Conservation (phyloP, 2,113 vertebrate genomes). For the Siniperca knerii region DNA sequence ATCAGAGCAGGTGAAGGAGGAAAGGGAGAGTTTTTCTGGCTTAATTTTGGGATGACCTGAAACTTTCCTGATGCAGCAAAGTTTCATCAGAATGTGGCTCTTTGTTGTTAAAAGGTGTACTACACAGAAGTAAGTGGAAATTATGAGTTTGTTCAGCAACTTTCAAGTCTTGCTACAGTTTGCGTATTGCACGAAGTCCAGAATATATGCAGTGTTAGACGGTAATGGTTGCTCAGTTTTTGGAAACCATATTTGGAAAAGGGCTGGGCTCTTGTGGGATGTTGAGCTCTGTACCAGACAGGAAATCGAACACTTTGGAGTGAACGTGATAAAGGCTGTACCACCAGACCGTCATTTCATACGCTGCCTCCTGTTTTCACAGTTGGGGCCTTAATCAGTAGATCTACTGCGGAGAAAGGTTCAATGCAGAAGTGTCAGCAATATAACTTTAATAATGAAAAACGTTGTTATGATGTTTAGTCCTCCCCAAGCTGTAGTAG, state of each 20-base stretch:
- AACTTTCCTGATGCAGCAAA: conserved; percentile 50
- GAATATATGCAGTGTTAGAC: not conserved
- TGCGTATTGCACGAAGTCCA: not conserved
- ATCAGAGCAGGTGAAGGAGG: conserved; percentile 55
- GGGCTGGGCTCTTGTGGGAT: not conserved
- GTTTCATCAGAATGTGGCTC: conserved; percentile 10
- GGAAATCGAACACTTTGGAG: not conserved
- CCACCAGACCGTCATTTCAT: not conserved
- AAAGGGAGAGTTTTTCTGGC: not conserved
- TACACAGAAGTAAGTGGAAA: not conserved
- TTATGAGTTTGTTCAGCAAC: conserved; percentile 15
- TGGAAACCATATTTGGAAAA: not conserved
- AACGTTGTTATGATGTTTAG: not conserved
- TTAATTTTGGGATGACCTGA: conserved; percentile 56
- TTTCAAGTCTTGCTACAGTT: conserved; percentile 12
- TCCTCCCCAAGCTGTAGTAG: conserved; percentile 1
- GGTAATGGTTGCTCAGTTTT: not conserved
- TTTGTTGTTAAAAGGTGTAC: not conserved
- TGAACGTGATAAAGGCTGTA: not conserved
- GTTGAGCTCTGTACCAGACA: not conserved
- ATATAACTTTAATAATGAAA: not conserved
- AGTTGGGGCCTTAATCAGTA: not conserved
- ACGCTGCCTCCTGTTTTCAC: not conserved
- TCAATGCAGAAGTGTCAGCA: not conserved
- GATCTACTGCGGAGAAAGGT: not conserved